Evolutionary conservation across 2,888 invertebrate species (phyloP), one percentile per base, ranked within the genome.

Genomic region (Invenusta paracnida): DNA sequence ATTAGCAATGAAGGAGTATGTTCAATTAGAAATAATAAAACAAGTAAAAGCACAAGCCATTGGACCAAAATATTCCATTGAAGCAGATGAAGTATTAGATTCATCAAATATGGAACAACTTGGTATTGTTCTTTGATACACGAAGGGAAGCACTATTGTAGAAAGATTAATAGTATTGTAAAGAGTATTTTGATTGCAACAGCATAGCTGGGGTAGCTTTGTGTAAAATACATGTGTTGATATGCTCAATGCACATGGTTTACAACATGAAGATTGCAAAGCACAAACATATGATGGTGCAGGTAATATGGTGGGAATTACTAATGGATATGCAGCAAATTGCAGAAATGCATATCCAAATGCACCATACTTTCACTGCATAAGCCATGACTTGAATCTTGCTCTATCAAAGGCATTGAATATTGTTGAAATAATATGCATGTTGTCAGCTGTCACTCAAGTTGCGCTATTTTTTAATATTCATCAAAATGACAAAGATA

Each of bases 361-460:
- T 73, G 73, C 73, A 73, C 73, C 73, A 73, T 73, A 73, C 17
- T 73, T 73, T 23, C 27, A 73, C 73, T 73, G 73, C 73, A 73
- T 73, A 73, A 73, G 27, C 23, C 73, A 73, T 73, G 73, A 73
- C 73, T 73, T 73, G 73, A 73, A 73, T 23, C 17, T 73, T 2
- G 73, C 73, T 23, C 25, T 73, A 5, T 73, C 73, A 73, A 73
- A 73, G 73, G 73, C 73, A 73, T 73, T 23, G 73, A 73, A 73
- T 73, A 73, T 73, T 23, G 11, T 73, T 23, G 23, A n/a, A 73
- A 73, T 73, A 23, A 73, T 23, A 73, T 73, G 73, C 73, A 5
- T 73, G 73, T 73, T 73, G 73, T 73, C 23, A 25, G 73, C 23
- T 13, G 73, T n/a, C n/a, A n/a, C n/a, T n/a, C n/a, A n/a, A n/a